A percentile compares a stretch with the other conserved stretches of the same genome.
Conservation (phyloP, 1,140 invertebrate species). For the Diorhabda sublineata region DNA sequence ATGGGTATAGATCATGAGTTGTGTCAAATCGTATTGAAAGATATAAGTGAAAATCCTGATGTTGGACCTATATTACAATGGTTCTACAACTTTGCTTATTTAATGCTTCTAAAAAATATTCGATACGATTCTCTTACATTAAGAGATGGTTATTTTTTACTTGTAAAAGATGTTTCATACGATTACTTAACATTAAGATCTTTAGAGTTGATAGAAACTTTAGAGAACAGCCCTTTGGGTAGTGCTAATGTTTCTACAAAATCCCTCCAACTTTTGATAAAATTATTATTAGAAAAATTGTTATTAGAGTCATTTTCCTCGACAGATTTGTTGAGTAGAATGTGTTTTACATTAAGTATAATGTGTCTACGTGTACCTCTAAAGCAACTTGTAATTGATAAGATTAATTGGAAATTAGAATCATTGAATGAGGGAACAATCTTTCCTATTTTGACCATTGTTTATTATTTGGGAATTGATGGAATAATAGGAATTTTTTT, state of each 20-base stretch:
- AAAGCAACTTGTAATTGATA: conserved; percentile 33
- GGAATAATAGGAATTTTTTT: conserved; percentile 33
- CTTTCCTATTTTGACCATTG: conserved; percentile 30
- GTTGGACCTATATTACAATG: conserved; percentile 42
- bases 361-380: conserved; percentile 37
- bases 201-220: conserved; percentile 36
- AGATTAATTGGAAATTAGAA: conserved; percentile 35
- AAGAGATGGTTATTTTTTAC: conserved; percentile 36
- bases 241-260: conserved; percentile 33
- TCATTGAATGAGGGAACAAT: conserved; percentile 25
- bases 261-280: conserved; percentile 39
- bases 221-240: conserved; percentile 39
- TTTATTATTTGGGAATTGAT: conserved; percentile 37
- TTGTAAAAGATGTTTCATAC: conserved; percentile 42
- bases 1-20: conserved; percentile 35
- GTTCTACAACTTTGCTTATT: conserved; percentile 45
- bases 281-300: conserved; percentile 37
- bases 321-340: conserved; percentile 35
- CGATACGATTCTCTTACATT: conserved; percentile 39
- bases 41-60: conserved; percentile 37
- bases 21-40: conserved; percentile 32
- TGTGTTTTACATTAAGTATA: conserved; percentile 38
- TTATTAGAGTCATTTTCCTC: conserved; percentile 31
- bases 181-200: conserved; percentile 35
- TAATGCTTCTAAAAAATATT: conserved; percentile 40